Evolutionary conservation across 2,797 vertebrate genomes (phyloP).

Genomic region (Sebastes ruberrimus): DNA sequence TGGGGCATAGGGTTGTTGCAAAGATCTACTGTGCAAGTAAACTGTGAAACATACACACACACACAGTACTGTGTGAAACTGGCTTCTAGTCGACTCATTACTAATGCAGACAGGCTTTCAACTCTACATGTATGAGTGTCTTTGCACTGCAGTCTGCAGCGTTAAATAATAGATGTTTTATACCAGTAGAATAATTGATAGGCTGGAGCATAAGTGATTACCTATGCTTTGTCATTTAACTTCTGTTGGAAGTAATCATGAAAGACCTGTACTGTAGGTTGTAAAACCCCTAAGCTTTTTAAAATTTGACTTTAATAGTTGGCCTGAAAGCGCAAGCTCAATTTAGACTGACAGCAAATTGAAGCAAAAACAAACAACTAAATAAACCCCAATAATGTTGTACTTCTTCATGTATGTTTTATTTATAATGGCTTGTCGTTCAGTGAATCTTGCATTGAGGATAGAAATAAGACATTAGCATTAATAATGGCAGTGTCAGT

Average conservation of each 20-base stretch:
- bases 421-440: background rate
- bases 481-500: slow-evolving; percentile 29
- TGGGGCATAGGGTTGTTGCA: background rate
- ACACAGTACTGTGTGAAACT: background rate
- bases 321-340: background rate
- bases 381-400: background rate
- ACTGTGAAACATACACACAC: background rate
- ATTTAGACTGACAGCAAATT: background rate
- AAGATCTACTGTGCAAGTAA: slow-evolving; percentile 21
- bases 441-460: slow-evolving; percentile 1
- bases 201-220: slow-evolving; percentile 2
- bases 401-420: background rate
- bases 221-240: slow-evolving; percentile 9
- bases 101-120: slow-evolving; percentile 37
- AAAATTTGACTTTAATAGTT: background rate
- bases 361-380: background rate
- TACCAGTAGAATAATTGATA: slow-evolving; percentile 37
- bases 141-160: background rate
- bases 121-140: slow-evolving; percentile 22
- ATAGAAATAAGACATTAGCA: slow-evolving; percentile 29
- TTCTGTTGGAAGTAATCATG: slow-evolving; percentile 4
- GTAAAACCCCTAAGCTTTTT: background rate
- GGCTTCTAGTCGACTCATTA: slow-evolving; percentile 20
- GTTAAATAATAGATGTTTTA: slow-evolving; percentile 44
- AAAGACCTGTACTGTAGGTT: background rate